Percentiles rank a stretch among this genome's conserved stretches.
Evolutionary conservation across 2,888 invertebrate genomes (phyloP).

Genomic region (Brachylomia viminalis): DNA sequence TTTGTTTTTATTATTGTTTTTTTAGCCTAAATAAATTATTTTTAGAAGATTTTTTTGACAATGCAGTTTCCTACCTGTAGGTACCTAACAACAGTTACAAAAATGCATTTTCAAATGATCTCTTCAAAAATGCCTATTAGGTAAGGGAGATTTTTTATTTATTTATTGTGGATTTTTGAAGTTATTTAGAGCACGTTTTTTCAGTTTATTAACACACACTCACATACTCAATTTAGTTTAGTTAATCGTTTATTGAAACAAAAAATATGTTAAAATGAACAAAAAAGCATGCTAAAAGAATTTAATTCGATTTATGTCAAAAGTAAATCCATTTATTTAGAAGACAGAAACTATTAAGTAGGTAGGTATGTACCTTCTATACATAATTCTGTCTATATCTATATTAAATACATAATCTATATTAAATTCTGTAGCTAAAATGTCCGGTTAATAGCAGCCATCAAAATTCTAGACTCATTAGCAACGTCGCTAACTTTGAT

Average conservation of each 20-base stretch:
- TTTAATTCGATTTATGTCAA: neutral
- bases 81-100: no score
- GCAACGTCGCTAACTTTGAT: conserved; percentile 6
- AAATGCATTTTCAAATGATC: no score
- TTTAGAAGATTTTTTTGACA: neutral
- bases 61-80: neutral
- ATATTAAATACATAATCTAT: no score
- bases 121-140: neutral
- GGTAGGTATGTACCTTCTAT: no score
- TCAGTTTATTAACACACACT: no score
- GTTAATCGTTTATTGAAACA: no score
- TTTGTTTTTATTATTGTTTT: neutral
- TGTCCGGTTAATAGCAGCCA: conserved; percentile 1
- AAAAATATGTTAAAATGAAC: neutral
- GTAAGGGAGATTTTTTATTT: neutral
- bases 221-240: no score
- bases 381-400: no score
- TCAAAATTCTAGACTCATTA: conserved; percentile 14
- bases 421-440: conserved; percentile 18
- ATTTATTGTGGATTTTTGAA: no score
- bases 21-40: neutral
- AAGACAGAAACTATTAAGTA: neutral
- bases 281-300: neutral
- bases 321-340: neutral
- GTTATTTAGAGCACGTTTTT: neutral